Percentiles rank a stretch among this genome's conserved stretches.
phyloP scores from a whole-genome alignment of 2,113 vertebrate genomes.

The Stercorarius parasiticus region DNA sequence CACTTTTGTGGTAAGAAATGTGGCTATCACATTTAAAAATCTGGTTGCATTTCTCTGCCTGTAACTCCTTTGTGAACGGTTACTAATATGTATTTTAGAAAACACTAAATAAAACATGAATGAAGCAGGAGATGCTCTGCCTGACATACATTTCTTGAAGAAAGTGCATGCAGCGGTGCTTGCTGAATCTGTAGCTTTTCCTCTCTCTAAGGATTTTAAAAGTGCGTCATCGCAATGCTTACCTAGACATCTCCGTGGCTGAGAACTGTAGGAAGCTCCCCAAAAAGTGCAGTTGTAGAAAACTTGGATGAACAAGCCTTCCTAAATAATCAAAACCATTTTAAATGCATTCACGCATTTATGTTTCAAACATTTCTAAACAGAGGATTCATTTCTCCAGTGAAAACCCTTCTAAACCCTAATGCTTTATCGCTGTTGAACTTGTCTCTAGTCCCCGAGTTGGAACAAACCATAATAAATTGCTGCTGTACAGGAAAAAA shows the following conservation, averaged over 20 bases:
- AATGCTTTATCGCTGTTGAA: background rate
- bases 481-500: background rate
- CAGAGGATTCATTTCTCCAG: background rate
- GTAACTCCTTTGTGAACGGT: background rate
- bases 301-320: background rate
- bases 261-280: background rate
- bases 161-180: background rate
- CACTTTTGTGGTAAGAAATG: background rate
- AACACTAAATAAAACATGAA: slow-evolving; percentile 27
- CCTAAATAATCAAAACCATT: background rate
- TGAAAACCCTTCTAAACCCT: background rate
- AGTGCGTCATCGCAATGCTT: background rate
- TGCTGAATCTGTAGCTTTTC: background rate
- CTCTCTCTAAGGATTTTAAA: background rate
- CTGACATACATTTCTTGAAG: background rate
- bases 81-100: background rate
- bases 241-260: fast-evolving
- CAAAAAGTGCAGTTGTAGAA: background rate
- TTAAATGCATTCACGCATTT: background rate
- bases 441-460: background rate
- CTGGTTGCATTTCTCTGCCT: background rate
- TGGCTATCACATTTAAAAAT: background rate
- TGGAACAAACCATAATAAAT: background rate
- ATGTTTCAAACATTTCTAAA: background rate
- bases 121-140: background rate